phyloP scores from a whole-genome alignment of 53 echinoderm and acorn worm genomes.

The Crossaster papposus region DNA sequence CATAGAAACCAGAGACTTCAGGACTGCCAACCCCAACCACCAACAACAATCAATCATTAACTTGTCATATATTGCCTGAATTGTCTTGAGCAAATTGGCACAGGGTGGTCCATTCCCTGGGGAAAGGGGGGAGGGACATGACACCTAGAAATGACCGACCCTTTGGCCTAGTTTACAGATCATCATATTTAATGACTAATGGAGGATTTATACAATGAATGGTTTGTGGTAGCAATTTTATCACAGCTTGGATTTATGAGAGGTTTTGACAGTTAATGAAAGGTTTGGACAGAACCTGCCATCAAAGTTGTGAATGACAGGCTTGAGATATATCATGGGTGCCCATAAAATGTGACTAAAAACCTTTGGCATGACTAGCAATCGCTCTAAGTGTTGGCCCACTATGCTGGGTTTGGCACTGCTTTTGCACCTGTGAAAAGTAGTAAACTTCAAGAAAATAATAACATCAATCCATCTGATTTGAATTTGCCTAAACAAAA shows the following conservation, averaged over 20 bases:
- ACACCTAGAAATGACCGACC: slow-evolving; percentile 11
- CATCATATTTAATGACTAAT: neutral
- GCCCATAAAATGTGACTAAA: neutral
- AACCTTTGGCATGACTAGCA: neutral
- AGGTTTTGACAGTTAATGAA: neutral
- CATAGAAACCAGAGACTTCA: neutral
- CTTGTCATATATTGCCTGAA: slow-evolving; percentile 53
- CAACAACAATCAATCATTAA: slow-evolving; percentile 52
- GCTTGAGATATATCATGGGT: neutral
- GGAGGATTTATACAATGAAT: neutral
- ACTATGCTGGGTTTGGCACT: no score
- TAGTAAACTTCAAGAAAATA: no score
- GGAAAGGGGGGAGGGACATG: neutral
- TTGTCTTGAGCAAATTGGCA: slow-evolving; percentile 24
- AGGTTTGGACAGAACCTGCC: neutral
- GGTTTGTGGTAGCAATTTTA: slow-evolving; percentile 9
- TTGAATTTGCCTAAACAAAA: no score
- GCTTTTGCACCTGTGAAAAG: no score
- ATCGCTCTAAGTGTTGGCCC: neutral
- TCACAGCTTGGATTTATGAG: neutral
- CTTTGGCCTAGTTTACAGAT: slow-evolving; percentile 33
- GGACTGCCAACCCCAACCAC: neutral
- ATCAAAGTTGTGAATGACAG: neutral
- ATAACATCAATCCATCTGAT: no score
- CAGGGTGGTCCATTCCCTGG: slow-evolving; percentile 27